Evolutionary conservation across 2,797 vertebrate genomes (phyloP), one percentile per base, ranked within the genome.

Genomic region (Epinephelus awoara): DNA sequence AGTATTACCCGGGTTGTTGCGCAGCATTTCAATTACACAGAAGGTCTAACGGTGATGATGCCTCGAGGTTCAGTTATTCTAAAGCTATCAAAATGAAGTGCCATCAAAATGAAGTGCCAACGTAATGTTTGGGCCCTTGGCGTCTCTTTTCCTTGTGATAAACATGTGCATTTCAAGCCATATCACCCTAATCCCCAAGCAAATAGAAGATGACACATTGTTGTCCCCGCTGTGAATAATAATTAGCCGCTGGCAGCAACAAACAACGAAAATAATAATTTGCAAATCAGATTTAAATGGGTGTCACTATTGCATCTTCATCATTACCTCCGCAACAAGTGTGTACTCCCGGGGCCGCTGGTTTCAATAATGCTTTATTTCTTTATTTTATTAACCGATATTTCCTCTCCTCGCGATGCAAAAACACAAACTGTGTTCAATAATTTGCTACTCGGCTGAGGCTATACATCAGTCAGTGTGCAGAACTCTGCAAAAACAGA

Each of bases 221-320:
- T 86, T 78, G 85, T 92, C 85, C 72, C 79, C 50, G 8, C 82
- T 88, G 84, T 86, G 90, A 91, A 91, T 93, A 91, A 87, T 91
- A 92, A 93, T 92, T 90, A 90, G 84, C 77, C 80, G 56, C 67
- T 68, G 83, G 88, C 90, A 75, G 83, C 65, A 14, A 77, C 69
- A 66, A 86, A 88, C 77, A 81, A 89, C 27, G n/a, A 65, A 73
- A 81, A 80, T 65, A 83, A 89, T 83, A 67, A 91, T 90, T 91
- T 90, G 88, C 79, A 86, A 91, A 94, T 92, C 85, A 80, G 71
- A 92, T 93, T 90, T 75, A 79, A 88, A 86, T 62, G 77, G 78
- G 74, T 89, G 87, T 79, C 86, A 83, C 78, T 72, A 19, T 58
- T 72, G 80, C 69, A 55, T 82, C 79, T 85, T 88, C 62, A 71